Conservation (phyloP, 2,888 invertebrate genomes). For the Hetaerina titia region DNA sequence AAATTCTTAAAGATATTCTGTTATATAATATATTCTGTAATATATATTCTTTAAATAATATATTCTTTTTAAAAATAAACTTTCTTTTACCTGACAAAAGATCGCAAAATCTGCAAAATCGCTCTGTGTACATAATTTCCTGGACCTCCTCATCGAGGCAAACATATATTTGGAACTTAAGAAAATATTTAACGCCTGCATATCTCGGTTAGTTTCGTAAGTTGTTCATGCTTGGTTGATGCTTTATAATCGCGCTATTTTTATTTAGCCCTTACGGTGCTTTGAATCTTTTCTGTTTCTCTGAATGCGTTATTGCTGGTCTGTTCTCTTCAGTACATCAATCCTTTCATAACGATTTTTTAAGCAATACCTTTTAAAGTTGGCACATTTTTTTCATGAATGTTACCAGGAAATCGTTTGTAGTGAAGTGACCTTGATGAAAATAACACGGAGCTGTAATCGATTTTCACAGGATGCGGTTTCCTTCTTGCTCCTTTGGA, state of each 20-base stretch:
- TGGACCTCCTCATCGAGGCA: no score
- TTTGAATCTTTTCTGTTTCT: neutral
- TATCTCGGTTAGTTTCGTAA: neutral
- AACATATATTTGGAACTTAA: no score
- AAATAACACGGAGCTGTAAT: neutral
- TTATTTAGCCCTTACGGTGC: neutral
- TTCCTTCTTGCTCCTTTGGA: constrained; percentile 3
- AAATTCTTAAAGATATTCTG: no score
- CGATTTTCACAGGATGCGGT: constrained; percentile 40
- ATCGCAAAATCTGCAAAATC: no score
- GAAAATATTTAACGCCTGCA: no score
- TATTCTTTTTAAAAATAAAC: no score
- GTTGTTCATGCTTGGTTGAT: neutral
- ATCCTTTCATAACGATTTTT: constrained; percentile 30
- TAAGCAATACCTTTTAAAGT: constrained; percentile 3
- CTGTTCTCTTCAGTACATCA: neutral
- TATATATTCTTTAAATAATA: no score
- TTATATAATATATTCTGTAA: no score
- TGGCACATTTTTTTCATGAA: neutral
- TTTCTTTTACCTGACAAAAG: no score
- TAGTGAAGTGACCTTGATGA: constrained; percentile 19
- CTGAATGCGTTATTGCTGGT: neutral
- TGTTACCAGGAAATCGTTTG: neutral
- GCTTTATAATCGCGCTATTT: neutral
- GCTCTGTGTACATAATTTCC: no score